Percentiles rank a stretch among this genome's conserved stretches.
These are phyloP conservation scores for Petrocephalus schoutedeni DNA, from an alignment of 2,797 vertebrate species.

Conservation along the genomic window DNA sequence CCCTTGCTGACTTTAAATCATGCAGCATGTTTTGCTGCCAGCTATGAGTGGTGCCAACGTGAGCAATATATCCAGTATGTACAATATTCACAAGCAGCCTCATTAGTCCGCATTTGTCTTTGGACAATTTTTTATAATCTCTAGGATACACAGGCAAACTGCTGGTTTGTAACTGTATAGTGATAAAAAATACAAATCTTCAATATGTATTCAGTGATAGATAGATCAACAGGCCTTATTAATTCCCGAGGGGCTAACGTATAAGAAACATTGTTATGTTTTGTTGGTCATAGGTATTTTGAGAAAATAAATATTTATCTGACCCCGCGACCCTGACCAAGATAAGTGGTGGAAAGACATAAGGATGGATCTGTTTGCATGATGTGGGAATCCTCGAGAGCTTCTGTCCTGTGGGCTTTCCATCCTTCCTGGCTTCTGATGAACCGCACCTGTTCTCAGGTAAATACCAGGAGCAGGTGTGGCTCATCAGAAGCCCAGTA, in stretches of 20 bases:
- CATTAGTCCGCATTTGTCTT: not conserved
- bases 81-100: not conserved
- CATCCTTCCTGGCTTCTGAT: too few species aligned
- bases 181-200: not conserved
- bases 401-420: too few species aligned
- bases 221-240: not conserved
- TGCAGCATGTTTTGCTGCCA: not conserved
- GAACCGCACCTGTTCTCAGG: too few species aligned
- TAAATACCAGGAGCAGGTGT: too few species aligned
- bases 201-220: not conserved
- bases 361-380: not conserved
- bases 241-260: not conserved
- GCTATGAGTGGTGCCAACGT: not conserved
- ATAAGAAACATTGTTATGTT: not conserved
- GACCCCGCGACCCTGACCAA: not conserved
- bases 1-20: not conserved
- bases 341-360: not conserved
- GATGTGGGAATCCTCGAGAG: not conserved
- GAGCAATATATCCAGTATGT: not conserved
- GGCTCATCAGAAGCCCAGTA: too few species aligned
- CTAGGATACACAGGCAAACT: not conserved
- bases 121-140: not conserved
- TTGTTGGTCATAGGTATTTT: not conserved
- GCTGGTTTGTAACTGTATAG: not conserved
- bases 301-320: not conserved